Evolutionary conservation across 2,113 vertebrate species (phyloP).

Genomic region (Hiodon alosoides): DNA sequence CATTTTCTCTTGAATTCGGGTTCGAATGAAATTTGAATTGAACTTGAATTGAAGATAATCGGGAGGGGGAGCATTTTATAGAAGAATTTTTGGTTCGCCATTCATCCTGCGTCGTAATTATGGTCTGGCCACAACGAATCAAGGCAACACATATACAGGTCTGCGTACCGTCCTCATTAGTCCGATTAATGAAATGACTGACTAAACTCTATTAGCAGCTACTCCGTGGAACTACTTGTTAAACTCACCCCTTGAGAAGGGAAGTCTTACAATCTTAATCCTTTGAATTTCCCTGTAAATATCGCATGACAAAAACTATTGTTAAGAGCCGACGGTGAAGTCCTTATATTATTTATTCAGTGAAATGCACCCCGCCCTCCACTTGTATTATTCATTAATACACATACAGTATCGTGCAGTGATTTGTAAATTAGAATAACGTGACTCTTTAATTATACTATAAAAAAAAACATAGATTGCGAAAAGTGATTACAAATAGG

Average conservation of each 20-base stretch:
- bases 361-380: not conserved
- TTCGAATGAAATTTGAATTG: no score
- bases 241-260: slow-evolving; percentile 26
- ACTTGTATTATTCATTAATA: not conserved
- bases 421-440: no score
- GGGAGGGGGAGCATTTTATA: no score
- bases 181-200: slow-evolving; percentile 36
- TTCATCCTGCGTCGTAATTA: not conserved
- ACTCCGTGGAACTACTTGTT: slow-evolving; percentile 31
- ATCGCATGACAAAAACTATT: slow-evolving; percentile 26
- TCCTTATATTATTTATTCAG: not conserved
- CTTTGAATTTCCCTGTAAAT: slow-evolving; percentile 27
- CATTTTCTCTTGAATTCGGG: no score
- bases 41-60: no score
- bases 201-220: slow-evolving; percentile 30
- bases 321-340: not conserved
- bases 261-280: slow-evolving; percentile 36
- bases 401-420: no score
- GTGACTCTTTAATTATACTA: no score
- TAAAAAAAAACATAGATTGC: no score
- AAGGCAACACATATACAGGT: not conserved
- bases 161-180: slow-evolving; percentile 18
- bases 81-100: not conserved
- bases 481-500: no score
- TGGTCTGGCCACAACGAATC: slow-evolving; percentile 4